Base-by-base conservation (phyloP, 1,140 invertebrate species). In the Melipona quadrifasciata region DNA sequence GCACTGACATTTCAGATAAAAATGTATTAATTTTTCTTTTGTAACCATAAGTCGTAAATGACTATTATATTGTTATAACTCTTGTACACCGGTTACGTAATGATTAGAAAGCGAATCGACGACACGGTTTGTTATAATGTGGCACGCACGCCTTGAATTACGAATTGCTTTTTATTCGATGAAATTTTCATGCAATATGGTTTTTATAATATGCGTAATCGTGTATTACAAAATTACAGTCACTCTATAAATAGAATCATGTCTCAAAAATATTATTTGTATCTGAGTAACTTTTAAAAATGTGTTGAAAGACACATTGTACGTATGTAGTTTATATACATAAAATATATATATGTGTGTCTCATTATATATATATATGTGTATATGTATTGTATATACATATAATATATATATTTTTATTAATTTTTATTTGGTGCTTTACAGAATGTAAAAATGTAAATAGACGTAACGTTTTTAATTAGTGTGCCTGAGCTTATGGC, bases 61-160 rank as follows among this genome's bases (percentile, higher is more conserved):
- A 73, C 39, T 67, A 79, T 80, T 65, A 71, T 72, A 51, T 27
- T 27, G 65, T 82, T 71, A 79, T 73, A 64, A 27, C 58, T 58
- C 24, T 83, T 58, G 34, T 70, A 72, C 58, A 73, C 39, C 16
- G 17, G 14, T 89, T 88, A 78, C 57, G 84, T 65, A 90, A 90
- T 80, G 67, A 87, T 90, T 90, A 90, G 89, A 90, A 90, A 90
- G 89, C 88, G 88, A 88, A 87, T 87, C 86, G 80, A 53, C 73
- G 57, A 39, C 79, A 75, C 51, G 72, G 17, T 74, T 73, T 72
- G 58, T 84, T 58, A 24, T 70, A 79, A 84, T 79, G 27, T 74
- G 58, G 19, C 27, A 51, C 58, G 34, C 68, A 51, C 58, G 27
- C 68, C 80, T 58, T 58, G 58, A 27, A 57, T 34, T 84, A 65